Evolutionary conservation across 1,140 invertebrate species (phyloP), one percentile per base, ranked within the genome.

Genomic region (Cataglyphis hispanica): DNA sequence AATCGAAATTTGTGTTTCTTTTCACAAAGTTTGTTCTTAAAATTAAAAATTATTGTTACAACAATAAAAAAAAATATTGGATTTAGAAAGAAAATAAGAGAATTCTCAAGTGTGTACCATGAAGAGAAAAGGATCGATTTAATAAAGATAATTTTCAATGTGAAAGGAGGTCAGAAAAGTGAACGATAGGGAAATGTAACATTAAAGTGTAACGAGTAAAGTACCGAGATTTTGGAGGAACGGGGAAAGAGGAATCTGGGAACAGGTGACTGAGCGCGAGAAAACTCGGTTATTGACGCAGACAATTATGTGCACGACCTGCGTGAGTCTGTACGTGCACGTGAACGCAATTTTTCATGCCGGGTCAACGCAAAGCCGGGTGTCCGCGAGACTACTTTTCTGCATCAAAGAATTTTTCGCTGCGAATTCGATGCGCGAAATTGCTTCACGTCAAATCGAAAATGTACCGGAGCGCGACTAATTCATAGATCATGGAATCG

Each of bases 181-280:
- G 43, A 72, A 81, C 66, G 78, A 81, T 40, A 43, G 25, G 34
- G 34, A 81, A 81, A 81, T 58, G 53, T 81, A 80, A 60, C 64
- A 22, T 40, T 13, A 2, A 63, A 69, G 37, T 40, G 27, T 13
- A 80, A 80, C 76, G 63, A 80, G n/a, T 22, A 13, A 78, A 13
- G 16, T 19, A 34, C 10, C 56, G 58, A 70, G 50, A 25, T 70
- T 34, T 19, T 53, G 19, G 11, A 6, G 34, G 50, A 22, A 43
- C 64, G 50, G 77, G 40, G 66, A 58, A 69, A 60, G 46, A 50
- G 64, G 34, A 81, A 81, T 81, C 50, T 81, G 50, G 19, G 50
- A 81, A 81, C 78, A 81, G 66, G 78, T 81, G 66, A 70, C 58
- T 70, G 78, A 81, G 66, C 50, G 78, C 78, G 66, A 81, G 78